Conservation (phyloP, 2,888 invertebrate genomes). For the Sepiola atlantica region DNA sequence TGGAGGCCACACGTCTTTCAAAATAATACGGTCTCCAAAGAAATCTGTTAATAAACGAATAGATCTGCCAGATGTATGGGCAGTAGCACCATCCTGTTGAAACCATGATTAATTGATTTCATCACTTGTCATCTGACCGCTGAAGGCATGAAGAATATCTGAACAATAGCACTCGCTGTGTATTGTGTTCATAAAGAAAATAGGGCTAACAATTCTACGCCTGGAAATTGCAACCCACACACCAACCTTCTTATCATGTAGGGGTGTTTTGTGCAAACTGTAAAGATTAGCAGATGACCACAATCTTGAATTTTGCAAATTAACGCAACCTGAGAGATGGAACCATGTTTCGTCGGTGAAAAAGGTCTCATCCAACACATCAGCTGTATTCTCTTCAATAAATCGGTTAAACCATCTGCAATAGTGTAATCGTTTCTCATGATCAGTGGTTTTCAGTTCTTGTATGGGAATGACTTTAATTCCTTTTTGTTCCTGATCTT, state of each 20-base stretch:
- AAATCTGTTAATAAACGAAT: not conserved
- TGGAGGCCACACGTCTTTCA: not conserved
- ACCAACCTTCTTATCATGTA: not conserved
- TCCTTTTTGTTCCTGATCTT: too few relatives aligned
- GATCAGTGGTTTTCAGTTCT: not conserved
- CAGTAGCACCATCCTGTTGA: too few relatives aligned
- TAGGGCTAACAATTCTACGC: not conserved
- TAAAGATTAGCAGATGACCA: not conserved
- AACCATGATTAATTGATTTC: conserved; percentile 13
- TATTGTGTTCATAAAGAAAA: too few relatives aligned
- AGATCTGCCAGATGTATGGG: not conserved
- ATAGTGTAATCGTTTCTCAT: not conserved
- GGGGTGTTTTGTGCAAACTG: not conserved
- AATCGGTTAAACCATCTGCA: not conserved
- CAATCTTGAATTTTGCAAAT: too few relatives aligned
- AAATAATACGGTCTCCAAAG: not conserved
- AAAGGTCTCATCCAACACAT: not conserved
- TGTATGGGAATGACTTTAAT: not conserved
- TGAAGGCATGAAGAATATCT: not conserved
- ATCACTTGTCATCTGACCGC: not conserved
- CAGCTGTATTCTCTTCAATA: not conserved
- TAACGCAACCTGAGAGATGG: too few relatives aligned
- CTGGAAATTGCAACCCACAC: conserved; percentile 32
- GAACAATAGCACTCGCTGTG: conserved; percentile 2
- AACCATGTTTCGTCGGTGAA: not conserved